Conservation (phyloP, 2,113 vertebrate genomes). For the Marmota flaviventris region DNA sequence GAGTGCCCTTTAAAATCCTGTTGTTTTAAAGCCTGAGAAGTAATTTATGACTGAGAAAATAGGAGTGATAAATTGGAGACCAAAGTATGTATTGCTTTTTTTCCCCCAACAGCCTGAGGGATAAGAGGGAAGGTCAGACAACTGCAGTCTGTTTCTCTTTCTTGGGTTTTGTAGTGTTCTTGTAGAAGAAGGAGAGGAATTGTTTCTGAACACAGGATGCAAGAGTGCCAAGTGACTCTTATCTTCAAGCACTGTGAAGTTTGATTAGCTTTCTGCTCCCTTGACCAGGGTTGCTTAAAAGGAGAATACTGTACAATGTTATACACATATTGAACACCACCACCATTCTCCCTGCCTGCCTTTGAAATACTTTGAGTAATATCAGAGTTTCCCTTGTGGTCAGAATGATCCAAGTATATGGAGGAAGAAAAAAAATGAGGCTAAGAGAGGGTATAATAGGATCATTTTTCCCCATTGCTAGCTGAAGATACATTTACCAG, state of each 20-base stretch:
- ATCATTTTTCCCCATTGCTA: not conserved
- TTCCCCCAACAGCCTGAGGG: slow-evolving; percentile 60
- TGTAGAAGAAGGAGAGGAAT: slow-evolving; percentile 34
- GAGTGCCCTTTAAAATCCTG: slow-evolving; percentile 76
- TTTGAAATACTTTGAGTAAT: slow-evolving; percentile 60
- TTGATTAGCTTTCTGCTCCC: slow-evolving; percentile 48
- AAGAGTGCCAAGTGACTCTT: slow-evolving; percentile 46
- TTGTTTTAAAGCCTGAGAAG: slow-evolving; percentile 82
- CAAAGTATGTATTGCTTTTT: slow-evolving; percentile 72
- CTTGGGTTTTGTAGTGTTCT: slow-evolving; percentile 27
- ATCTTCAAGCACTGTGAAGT: slow-evolving; percentile 34
- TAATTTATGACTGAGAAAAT: slow-evolving; percentile 84
- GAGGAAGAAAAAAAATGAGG: not conserved
- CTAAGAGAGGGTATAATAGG: slow-evolving; percentile 29
- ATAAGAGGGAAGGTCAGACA: slow-evolving; percentile 71
- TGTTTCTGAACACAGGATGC: slow-evolving; percentile 54
- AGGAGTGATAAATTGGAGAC: slow-evolving; percentile 77
- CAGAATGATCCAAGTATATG: slow-evolving; percentile 36
- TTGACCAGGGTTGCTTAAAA: slow-evolving; percentile 62
- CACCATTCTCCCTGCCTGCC: slow-evolving; percentile 2
- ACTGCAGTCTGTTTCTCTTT: slow-evolving; percentile 66
- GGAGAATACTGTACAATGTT: slow-evolving; percentile 14
- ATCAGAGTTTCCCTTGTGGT: slow-evolving; percentile 69
- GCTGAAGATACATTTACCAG: slow-evolving; percentile 61
- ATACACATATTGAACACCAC: not conserved